phyloP scores from a whole-genome alignment of 2,113 vertebrate genomes.

The Ramphastos sulfuratus region DNA sequence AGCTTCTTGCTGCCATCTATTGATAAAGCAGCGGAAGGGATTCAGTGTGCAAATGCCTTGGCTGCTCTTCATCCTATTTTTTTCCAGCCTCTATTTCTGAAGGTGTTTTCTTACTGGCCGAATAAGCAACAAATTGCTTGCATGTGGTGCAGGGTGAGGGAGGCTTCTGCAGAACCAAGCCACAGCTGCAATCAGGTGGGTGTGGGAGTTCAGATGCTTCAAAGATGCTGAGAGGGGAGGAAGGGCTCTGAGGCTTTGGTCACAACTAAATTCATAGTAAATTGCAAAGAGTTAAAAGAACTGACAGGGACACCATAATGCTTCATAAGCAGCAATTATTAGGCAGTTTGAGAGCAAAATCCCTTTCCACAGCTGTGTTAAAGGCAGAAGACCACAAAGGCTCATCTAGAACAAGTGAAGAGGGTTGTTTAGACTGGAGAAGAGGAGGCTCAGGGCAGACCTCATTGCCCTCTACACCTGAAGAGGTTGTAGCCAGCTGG shows the following conservation, averaged over 20 bases:
- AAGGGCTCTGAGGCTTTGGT: neutral
- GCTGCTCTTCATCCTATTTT: fast-evolving
- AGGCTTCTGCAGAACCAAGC: neutral
- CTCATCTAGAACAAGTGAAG: too few relatives aligned
- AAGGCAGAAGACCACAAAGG: neutral
- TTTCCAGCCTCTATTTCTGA: fast-evolving
- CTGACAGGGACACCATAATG: neutral
- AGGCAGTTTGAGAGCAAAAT: neutral
- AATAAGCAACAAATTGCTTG: neutral
- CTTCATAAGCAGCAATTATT: neutral
- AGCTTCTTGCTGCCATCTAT: conserved; percentile 68
- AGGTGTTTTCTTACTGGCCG: fast-evolving
- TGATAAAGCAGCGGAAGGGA: neutral
- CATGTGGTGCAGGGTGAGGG: fast-evolving
- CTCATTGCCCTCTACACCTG: too few relatives aligned
- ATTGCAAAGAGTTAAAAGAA: neutral
- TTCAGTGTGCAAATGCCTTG: too few relatives aligned
- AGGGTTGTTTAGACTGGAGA: too few relatives aligned
- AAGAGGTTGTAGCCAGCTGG: too few relatives aligned
- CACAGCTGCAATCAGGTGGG: fast-evolving
- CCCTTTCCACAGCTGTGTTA: neutral
- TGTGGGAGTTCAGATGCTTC: neutral
- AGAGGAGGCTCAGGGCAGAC: too few relatives aligned
- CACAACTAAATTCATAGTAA: neutral
- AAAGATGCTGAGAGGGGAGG: neutral